phyloP scores from a whole-genome alignment of 2,797 vertebrate genomes.

The Triplophysa bombifrons region DNA sequence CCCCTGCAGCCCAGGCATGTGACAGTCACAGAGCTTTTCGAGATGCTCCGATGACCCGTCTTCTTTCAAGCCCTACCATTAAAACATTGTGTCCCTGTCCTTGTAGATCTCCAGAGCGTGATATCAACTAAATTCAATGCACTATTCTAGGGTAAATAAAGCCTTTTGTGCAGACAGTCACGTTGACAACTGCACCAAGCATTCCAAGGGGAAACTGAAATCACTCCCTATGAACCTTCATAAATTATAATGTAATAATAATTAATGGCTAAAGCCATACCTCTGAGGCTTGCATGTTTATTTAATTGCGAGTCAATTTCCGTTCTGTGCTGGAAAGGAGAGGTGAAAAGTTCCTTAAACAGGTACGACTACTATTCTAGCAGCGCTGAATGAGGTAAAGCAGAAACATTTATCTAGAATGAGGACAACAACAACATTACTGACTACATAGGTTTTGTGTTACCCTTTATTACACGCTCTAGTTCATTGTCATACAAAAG shows the following conservation, averaged over 20 bases:
- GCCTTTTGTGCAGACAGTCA: not conserved
- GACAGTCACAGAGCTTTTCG: constrained; percentile 19
- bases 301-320: constrained; percentile 13
- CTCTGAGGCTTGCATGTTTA: constrained; percentile 2
- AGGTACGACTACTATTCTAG: not conserved
- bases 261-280: constrained; percentile 17
- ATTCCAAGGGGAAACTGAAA: constrained; percentile 5
- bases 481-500: not conserved
- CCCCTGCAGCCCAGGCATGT: constrained; percentile 25
- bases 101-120: not conserved
- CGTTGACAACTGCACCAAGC: not conserved
- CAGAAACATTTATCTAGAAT: constrained; percentile 4
- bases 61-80: constrained; percentile 2
- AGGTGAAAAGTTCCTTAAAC: constrained; percentile 19
- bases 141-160: constrained; percentile 9
- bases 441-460: not conserved
- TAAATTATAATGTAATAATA: constrained; percentile 23
- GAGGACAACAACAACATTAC: constrained; percentile 1
- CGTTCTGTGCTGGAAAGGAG: not conserved
- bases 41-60: not conserved
- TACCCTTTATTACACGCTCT: not conserved
- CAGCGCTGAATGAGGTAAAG: not conserved
- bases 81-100: constrained; percentile 8
- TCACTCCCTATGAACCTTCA: not conserved
- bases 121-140: not conserved